These are phyloP conservation scores for Melitaea athalia DNA, from an alignment of 2,888 invertebrate species.

Conservation along the genomic window DNA sequence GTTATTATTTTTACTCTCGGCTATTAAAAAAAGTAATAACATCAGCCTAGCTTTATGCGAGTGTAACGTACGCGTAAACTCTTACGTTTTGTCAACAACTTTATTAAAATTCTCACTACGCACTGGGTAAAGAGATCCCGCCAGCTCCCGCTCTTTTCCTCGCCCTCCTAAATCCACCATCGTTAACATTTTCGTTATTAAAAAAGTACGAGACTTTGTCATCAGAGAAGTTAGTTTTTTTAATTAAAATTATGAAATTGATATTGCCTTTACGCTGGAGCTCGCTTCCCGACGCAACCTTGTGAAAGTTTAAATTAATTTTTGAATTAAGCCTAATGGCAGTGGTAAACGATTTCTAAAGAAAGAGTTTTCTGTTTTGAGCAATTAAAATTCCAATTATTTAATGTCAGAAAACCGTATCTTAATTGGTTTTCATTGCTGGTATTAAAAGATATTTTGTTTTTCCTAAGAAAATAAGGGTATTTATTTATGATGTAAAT, in stretches of 20 bases:
- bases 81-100: constrained; percentile 28
- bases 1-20: neutral
- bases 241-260: constrained; percentile 83
- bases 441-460: constrained; percentile 41
- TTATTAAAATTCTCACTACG: constrained; percentile 56
- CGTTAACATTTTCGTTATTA: constrained; percentile 81
- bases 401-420: constrained; percentile 64
- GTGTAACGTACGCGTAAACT: constrained; percentile 17
- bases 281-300: constrained; percentile 74
- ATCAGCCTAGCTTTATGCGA: neutral
- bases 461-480: constrained; percentile 27
- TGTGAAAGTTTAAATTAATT: constrained; percentile 82
- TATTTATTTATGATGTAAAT: constrained; percentile 29
- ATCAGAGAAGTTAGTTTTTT: constrained; percentile 81
- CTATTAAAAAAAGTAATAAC: constrained; percentile 3
- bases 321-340: constrained; percentile 81
- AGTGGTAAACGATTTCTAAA: constrained; percentile 77
- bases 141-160: constrained; percentile 42
- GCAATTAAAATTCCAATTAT: constrained; percentile 76
- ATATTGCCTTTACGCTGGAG: constrained; percentile 79
- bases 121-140: constrained; percentile 35
- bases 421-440: constrained; percentile 69
- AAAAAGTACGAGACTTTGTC: constrained; percentile 82
- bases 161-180: constrained; percentile 52
- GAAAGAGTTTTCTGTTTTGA: constrained; percentile 72